Conservation (phyloP, 2,113 vertebrate genomes). For the Cyanoramphus novaezelandiae region DNA sequence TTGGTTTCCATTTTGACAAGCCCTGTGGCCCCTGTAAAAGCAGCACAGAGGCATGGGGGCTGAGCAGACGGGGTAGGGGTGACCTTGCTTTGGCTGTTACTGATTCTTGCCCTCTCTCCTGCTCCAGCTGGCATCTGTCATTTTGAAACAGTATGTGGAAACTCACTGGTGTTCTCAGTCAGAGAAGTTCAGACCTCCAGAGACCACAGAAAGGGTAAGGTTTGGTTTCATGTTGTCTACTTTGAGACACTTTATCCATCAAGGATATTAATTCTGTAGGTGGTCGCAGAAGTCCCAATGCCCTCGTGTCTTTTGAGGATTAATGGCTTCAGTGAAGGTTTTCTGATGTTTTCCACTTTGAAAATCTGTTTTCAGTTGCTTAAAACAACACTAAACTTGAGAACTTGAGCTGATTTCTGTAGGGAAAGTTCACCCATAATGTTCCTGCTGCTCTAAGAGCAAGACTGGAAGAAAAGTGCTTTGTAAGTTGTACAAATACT, state of each 20-base stretch:
- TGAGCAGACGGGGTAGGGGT: background rate
- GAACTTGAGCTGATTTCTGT: background rate
- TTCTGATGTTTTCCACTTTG: background rate
- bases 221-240: background rate
- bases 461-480: background rate
- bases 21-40: background rate
- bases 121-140: slow-evolving; percentile 90
- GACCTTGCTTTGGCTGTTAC: background rate
- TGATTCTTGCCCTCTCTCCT: slow-evolving; percentile 5
- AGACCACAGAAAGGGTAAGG: slow-evolving; percentile 94
- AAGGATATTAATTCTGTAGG: background rate
- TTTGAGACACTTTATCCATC: background rate
- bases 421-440: background rate
- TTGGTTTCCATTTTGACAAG: background rate
- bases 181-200: slow-evolving; percentile 94
- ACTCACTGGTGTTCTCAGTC: slow-evolving; percentile 99
- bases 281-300: background rate
- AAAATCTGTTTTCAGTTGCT: background rate
- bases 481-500: background rate
- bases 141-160: slow-evolving; percentile 98
- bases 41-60: background rate
- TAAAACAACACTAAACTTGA: background rate
- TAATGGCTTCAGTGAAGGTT: background rate
- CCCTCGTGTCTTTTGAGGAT: background rate
- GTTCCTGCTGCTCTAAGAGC: background rate